Base-by-base conservation (phyloP, 2,888 invertebrate genomes). In the Epinotia bilunana region DNA sequence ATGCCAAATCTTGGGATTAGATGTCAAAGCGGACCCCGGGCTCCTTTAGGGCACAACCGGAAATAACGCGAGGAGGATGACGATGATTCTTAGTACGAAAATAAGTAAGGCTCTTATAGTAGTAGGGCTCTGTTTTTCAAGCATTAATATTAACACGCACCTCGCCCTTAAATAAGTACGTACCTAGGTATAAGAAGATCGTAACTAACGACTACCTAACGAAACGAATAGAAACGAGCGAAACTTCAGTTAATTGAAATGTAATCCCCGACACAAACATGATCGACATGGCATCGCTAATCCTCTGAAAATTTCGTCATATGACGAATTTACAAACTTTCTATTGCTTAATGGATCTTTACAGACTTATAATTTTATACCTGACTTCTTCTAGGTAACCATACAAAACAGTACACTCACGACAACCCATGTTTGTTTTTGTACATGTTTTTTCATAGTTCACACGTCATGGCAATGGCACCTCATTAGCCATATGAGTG, bases 401-500 rank as follows among this genome's bases (percentile, higher is more conserved):
- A 49, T 60, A 13, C 65, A 60, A 55, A 28, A 18, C 58, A 58
- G 43, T 58, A 58, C 64, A 64, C 60, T 46, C 43, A 57, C 43
- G 72, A 39, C 55, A 63, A 39, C 20, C 49, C 43, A 39, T 60
- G 49, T 64, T 73, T 71, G 49, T 58, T 65, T 73, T 74, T 74
- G 62, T 60, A 39, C 53, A 33, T 33, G 33, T 74, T 70, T 70
- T 74, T 74, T 49, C 43, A 64, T 7, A 23, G 18, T 58, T 23
- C 70, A 71, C 49, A 62, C 61, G 64, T 60, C 70, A 65, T 28
- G 74, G 64, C 64, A 18, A 65, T 43, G 74, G 60, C 64, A 18
- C 49, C 60, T 74, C 70, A 71, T 74, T 74, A 74, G 70, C 61
- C 60, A 62, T n/a, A 18, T 18, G 60, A 65, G 43, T 70, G 70